Conservation (phyloP, 2,113 vertebrate genomes). For the Anthoscopus minutus region DNA sequence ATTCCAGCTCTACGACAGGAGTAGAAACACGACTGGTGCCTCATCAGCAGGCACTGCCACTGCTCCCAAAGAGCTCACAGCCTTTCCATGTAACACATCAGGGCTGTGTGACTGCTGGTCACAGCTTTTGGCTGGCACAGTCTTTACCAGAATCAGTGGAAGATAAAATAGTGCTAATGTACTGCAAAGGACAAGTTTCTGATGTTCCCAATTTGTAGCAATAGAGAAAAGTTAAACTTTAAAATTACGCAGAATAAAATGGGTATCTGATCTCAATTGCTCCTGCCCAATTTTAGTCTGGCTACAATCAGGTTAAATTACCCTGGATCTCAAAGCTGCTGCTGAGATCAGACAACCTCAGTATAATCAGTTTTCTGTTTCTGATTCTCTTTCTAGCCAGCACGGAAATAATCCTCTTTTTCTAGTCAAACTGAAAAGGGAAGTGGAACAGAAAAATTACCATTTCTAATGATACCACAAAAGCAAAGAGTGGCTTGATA, state of each 20-base stretch:
- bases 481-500: slow-evolving; percentile 25
- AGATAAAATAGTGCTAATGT: not conserved
- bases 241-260: not conserved
- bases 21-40: not conserved
- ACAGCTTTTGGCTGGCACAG: not conserved
- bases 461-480: not conserved
- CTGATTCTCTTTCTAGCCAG: not conserved
- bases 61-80: not conserved
- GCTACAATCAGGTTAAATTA: not conserved
- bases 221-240: not conserved
- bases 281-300: not conserved
- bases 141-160: not conserved
- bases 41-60: not conserved
- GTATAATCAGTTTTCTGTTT: slow-evolving; percentile 7
- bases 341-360: not conserved
- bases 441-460: not conserved
- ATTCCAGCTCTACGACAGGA: not conserved
- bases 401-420: not conserved
- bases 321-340: not conserved
- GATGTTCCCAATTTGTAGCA: not conserved
- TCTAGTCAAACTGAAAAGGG: not conserved
- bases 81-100: not conserved
- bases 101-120: not conserved
- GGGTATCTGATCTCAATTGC: not conserved
- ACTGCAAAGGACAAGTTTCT: not conserved